Percentiles rank a stretch among this genome's conserved stretches.
These are phyloP conservation scores for Megaleporinus macrocephalus DNA, from an alignment of 2,113 vertebrate genomes.

Conservation along the genomic window DNA sequence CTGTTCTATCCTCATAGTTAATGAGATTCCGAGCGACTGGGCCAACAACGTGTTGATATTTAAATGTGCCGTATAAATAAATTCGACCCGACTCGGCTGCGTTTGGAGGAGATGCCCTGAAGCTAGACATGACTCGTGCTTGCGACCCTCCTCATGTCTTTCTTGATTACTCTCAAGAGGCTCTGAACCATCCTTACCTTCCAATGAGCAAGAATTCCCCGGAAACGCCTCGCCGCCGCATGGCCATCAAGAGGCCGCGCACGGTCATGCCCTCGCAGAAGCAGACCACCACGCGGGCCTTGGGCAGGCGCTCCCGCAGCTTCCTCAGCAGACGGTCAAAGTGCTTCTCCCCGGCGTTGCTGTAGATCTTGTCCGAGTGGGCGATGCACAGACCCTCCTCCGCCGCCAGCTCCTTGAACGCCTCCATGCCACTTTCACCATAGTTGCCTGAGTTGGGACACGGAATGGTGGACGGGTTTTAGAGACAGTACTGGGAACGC, in stretches of 20 bases:
- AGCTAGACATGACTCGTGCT: neutral
- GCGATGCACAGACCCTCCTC: conserved; percentile 96
- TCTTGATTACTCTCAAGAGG: neutral
- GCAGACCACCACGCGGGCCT: conserved; percentile 95
- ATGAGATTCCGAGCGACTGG: too few relatives aligned
- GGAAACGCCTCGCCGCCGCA: conserved; percentile 89
- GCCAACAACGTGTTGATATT: too few relatives aligned
- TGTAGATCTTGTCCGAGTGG: conserved; percentile 99
- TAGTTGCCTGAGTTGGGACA: conserved; percentile 86
- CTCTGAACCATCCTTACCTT: conserved; percentile 78
- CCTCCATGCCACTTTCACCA: conserved; percentile 98
- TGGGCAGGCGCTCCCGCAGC: conserved; percentile 90
- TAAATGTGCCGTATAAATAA: too few relatives aligned
- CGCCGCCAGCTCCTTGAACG: conserved; percentile 96
- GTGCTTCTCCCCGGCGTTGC: conserved; percentile 94
- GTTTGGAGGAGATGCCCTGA: neutral
- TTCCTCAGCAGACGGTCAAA: conserved; percentile 94
- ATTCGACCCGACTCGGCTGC: neutral
- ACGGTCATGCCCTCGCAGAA: conserved; percentile 99
- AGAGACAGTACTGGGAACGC: neutral
- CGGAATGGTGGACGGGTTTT: neutral
- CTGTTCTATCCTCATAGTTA: too few relatives aligned
- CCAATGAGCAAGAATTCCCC: conserved; percentile 95
- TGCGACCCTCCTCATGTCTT: neutral
- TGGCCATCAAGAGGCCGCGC: conserved; percentile 92